phyloP scores from a whole-genome alignment of 2,113 vertebrate species.

The Indicator maculatus region DNA sequence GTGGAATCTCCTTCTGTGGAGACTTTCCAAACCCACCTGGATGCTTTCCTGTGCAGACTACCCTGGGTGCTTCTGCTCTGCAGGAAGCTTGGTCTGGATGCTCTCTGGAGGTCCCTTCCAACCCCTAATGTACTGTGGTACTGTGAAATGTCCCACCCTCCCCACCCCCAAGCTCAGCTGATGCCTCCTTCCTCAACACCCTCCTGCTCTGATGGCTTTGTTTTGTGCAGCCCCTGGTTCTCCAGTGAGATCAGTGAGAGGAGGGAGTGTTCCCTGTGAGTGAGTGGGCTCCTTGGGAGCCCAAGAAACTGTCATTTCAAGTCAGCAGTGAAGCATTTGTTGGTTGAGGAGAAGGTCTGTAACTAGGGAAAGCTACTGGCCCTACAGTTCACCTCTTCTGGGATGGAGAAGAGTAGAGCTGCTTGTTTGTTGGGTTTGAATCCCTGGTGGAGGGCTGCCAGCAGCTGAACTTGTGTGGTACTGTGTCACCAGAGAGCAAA shows the following conservation, averaged over 20 bases:
- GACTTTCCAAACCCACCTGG: no score
- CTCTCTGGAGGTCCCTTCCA: no score
- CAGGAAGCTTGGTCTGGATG: no score
- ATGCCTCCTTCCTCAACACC: neutral
- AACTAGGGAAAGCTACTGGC: neutral
- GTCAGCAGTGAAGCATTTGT: neutral
- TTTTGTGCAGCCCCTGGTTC: neutral
- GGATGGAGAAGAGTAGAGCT: neutral
- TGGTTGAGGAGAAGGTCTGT: neutral
- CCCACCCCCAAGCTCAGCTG: neutral
- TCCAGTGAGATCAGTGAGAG: neutral
- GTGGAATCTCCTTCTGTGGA: no score
- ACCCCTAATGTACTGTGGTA: no score
- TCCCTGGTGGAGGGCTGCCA: conserved; percentile 2
- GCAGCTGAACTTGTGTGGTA: neutral
- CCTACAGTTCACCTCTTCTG: neutral
- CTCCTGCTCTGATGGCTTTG: neutral
- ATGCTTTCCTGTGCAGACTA: no score
- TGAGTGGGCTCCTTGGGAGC: neutral
- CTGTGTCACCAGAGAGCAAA: neutral
- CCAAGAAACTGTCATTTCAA: neutral
- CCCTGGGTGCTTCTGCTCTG: no score
- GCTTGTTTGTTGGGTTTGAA: neutral
- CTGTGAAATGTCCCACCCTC: neutral
- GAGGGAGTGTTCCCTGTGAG: neutral